Evolutionary conservation across 2,113 vertebrate genomes (phyloP), one percentile per base, ranked within the genome.

Genomic region (Gymnogyps californianus): DNA sequence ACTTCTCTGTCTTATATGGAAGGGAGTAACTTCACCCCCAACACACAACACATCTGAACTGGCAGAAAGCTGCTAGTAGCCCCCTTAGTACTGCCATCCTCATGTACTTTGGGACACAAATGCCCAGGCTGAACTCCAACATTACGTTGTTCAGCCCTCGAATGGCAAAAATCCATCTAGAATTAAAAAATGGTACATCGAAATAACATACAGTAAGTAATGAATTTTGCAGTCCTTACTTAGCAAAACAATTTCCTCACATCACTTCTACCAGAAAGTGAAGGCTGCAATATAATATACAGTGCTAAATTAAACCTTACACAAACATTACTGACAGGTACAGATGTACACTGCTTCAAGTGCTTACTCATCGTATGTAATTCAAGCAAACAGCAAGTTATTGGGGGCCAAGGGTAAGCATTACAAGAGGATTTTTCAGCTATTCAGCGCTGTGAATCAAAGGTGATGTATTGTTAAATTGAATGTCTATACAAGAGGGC

Each of bases 261-360:
- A 89, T 82, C 75, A 95, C 91, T 93, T 96, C 94, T 94, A 32
- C 70, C 83, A 80, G 66, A 89, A 95, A 92, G 47, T 55, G 57
- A 92, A 94, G 88, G 79, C 58, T 85, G 94, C 69, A 57, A 54
- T 42, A 94, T 57, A 81, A 95, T 66, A 83, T 21, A 36, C 2
- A 2, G 61, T 58, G 87, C 81, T 96, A 97, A 96, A 96, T 93
- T 77, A 94, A 96, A 95, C 76, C 40, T 94, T 90, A 76, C 31
- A 26, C 66, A 93, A 84, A 89, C 42, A 47, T 44, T 78, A 81
- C 81, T 87, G 78, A 96, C 58, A 46, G 38, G 54, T 95, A 75
- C 84, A 90, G 89, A 91, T 67, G 78, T 84, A 79, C 52, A 16
- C 29, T 49, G 46, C 49, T 83, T 95, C 94, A 80, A 95, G 91